Percentiles rank a stretch among this genome's conserved stretches.
Conservation (phyloP, 2,888 invertebrate genomes). For the Himalopsyche anomala region DNA sequence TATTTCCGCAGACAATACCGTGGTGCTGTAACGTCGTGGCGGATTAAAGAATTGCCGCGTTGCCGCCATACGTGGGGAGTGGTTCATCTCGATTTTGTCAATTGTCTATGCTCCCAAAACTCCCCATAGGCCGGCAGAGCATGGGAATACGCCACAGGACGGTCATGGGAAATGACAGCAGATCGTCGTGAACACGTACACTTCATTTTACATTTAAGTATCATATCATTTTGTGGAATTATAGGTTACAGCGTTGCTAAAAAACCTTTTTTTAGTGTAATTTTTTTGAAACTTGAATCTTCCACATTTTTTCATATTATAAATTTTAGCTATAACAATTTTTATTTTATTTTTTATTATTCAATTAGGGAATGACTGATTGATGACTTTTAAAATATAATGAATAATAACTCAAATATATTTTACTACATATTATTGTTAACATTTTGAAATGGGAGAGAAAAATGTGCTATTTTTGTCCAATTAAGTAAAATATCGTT, state of each 20-base stretch:
- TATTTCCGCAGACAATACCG: not conserved
- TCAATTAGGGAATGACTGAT: no score
- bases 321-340: no score
- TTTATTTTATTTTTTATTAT: no score
- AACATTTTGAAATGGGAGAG: no score
- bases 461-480: no score
- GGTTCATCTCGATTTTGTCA: conserved; percentile 52
- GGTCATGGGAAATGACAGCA: conserved; percentile 65
- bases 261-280: conserved; percentile 47
- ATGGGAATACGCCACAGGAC: conserved; percentile 56
- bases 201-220: conserved; percentile 65
- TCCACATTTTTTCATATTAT: no score
- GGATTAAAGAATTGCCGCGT: not conserved
- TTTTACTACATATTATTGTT: no score
- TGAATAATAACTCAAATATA: no score
- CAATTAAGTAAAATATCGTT: no score
- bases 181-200: conserved; percentile 65
- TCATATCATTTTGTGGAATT: conserved; percentile 66
- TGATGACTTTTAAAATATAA: no score
- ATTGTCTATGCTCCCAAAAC: conserved; percentile 54
- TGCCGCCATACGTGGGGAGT: conserved; percentile 40
- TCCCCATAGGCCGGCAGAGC: conserved; percentile 41
- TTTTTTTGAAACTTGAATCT: no score
- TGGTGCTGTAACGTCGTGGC: not conserved
- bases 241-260: conserved; percentile 60